Conservation (phyloP, 2,797 vertebrate species). For the Eidolon dupreanum region DNA sequence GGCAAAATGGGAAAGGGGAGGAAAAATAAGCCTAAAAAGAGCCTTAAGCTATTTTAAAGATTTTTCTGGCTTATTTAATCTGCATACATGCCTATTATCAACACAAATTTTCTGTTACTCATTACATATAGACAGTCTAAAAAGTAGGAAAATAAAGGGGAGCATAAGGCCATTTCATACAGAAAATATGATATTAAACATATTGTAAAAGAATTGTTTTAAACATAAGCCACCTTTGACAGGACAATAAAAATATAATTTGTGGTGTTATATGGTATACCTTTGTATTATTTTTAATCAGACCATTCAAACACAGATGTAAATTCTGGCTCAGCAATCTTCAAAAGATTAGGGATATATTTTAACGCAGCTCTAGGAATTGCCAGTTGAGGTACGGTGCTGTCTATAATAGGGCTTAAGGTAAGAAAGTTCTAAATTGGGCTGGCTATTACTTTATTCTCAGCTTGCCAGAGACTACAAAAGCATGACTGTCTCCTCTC, state of each 20-base stretch:
- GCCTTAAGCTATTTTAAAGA: not conserved
- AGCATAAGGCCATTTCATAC: constrained; percentile 13
- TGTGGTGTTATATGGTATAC: not conserved
- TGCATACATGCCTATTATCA: not conserved
- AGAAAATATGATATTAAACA: constrained; percentile 2
- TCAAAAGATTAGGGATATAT: not conserved
- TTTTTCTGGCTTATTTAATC: constrained; percentile 36
- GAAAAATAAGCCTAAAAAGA: not conserved
- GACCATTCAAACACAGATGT: not conserved
- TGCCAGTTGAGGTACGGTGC: not conserved
- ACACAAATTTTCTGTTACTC: not conserved
- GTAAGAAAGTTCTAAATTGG: constrained; percentile 2
- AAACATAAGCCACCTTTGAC: constrained; percentile 17
- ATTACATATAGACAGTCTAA: not conserved
- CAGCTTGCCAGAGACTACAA: not conserved
- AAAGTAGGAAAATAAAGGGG: not conserved
- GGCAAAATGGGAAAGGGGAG: not conserved
- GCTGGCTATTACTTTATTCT: not conserved
- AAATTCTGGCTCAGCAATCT: constrained; percentile 29
- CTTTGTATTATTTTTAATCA: constrained; percentile 40
- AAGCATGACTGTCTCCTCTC: not conserved
- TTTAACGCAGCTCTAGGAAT: not conserved
- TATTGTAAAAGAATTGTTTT: not conserved
- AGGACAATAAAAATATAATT: not conserved
- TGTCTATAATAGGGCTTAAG: not conserved